Evolutionary conservation across 1,140 invertebrate species (phyloP).

Genomic region (Drosophila ercepeae): DNA sequence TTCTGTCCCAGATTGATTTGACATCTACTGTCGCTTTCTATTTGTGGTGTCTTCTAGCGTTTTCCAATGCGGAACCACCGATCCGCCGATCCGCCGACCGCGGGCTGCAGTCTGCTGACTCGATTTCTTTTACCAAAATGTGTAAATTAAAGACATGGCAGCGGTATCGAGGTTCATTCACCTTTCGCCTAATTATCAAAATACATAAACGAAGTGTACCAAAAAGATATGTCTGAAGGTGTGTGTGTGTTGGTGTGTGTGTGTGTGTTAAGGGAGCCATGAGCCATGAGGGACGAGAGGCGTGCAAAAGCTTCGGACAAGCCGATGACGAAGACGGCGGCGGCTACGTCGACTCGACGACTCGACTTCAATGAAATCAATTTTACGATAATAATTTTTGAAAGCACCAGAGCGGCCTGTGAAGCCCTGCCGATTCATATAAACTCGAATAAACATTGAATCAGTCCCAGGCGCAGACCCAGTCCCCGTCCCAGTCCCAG

Average conservation of each 20-base stretch:
- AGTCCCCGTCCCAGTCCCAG: not conserved
- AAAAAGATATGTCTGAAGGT: constrained; percentile 31
- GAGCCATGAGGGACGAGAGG: too few species aligned
- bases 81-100: constrained; percentile 24
- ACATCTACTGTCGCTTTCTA: constrained; percentile 22
- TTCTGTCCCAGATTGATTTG: constrained; percentile 28
- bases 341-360: constrained; percentile 38
- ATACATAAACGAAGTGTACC: constrained; percentile 76
- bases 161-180: constrained; percentile 67
- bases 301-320: constrained; percentile 55
- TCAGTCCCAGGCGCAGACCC: constrained; percentile 26
- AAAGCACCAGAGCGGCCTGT: constrained; percentile 50
- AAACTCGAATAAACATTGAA: constrained; percentile 56
- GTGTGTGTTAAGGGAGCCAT: constrained; percentile 18
- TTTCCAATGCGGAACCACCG: constrained; percentile 34
- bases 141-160: constrained; percentile 64
- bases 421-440: constrained; percentile 62
- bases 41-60: constrained; percentile 40
- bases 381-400: constrained; percentile 81
- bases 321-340: constrained; percentile 41
- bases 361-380: constrained; percentile 79
- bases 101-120: constrained; percentile 42
- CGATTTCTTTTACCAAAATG: constrained; percentile 75
- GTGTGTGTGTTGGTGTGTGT: not conserved
- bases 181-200: constrained; percentile 81